Conservation (phyloP, 2,113 vertebrate genomes). For the Odobenus rosmarus region DNA sequence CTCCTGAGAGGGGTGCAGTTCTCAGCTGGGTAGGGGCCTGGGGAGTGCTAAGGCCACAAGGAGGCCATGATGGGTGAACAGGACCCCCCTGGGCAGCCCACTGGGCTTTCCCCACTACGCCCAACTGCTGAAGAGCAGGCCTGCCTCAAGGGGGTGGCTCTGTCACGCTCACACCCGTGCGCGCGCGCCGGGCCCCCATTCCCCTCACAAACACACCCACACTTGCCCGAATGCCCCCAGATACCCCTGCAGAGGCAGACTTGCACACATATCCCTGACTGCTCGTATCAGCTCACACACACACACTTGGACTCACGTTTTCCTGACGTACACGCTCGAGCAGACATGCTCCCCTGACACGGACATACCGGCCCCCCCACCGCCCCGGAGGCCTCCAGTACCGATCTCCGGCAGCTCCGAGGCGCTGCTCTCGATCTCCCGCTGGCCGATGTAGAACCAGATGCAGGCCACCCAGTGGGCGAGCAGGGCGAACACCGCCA, state of each 20-base stretch:
- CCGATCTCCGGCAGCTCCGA: constrained; percentile 83
- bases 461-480: constrained; percentile 86
- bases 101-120: not conserved
- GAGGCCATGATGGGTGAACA: not conserved
- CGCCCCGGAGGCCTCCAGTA: not conserved
- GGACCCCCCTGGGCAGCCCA: not conserved
- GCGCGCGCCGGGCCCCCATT: not conserved
- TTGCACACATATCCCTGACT: not conserved
- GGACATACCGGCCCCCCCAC: not conserved
- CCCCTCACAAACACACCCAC: not conserved
- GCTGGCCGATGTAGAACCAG: constrained; percentile 87
- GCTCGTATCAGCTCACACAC: not conserved
- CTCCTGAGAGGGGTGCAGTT: not conserved
- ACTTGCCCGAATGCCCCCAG: not conserved
- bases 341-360: not conserved
- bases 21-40: not conserved
- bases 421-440: constrained; percentile 83
- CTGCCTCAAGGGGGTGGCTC: not conserved
- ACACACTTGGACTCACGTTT: not conserved
- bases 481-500: constrained; percentile 85
- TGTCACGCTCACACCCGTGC: not conserved
- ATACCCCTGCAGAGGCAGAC: not conserved
- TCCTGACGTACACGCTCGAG: not conserved
- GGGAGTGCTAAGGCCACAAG: not conserved
- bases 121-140: not conserved